Conservation (phyloP, 2,888 invertebrate genomes). For the Galerucella calmariensis region DNA sequence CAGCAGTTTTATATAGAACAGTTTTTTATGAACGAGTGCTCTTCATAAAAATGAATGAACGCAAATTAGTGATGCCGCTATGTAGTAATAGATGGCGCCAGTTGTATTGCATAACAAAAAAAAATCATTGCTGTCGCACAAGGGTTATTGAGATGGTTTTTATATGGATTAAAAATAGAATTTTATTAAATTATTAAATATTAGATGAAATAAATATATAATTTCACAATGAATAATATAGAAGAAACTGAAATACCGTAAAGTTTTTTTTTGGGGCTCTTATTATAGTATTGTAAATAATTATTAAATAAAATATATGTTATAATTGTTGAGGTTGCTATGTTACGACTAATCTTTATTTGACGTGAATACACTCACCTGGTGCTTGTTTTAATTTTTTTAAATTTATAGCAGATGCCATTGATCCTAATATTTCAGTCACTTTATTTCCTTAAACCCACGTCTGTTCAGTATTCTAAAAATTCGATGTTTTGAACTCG, state of each 20-base stretch:
- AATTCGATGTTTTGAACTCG: slow-evolving; percentile 12
- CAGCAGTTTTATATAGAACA: not conserved
- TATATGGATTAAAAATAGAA: too few relatives aligned
- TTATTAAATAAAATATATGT: too few relatives aligned
- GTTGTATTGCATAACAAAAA: not conserved
- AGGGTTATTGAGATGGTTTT: too few relatives aligned
- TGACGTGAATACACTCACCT: not conserved
- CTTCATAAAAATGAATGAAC: not conserved
- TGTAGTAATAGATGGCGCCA: slow-evolving; percentile 14
- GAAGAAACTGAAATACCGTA: too few relatives aligned
- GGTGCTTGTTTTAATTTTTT: not conserved
- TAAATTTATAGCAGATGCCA: not conserved
- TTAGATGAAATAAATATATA: too few relatives aligned
- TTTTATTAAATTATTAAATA: too few relatives aligned
- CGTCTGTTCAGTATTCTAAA: not conserved
- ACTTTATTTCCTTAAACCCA: not conserved
- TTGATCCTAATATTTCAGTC: not conserved
- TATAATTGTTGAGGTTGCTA: too few relatives aligned
- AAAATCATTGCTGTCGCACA: too few relatives aligned
- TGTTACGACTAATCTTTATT: not conserved
- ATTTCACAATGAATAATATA: too few relatives aligned
- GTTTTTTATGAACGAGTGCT: slow-evolving; percentile 1
- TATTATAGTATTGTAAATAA: too few relatives aligned
- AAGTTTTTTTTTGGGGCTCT: too few relatives aligned
- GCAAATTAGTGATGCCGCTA: not conserved